Conservation (phyloP, 2,888 invertebrate species). For the Spicauda simplicius region DNA sequence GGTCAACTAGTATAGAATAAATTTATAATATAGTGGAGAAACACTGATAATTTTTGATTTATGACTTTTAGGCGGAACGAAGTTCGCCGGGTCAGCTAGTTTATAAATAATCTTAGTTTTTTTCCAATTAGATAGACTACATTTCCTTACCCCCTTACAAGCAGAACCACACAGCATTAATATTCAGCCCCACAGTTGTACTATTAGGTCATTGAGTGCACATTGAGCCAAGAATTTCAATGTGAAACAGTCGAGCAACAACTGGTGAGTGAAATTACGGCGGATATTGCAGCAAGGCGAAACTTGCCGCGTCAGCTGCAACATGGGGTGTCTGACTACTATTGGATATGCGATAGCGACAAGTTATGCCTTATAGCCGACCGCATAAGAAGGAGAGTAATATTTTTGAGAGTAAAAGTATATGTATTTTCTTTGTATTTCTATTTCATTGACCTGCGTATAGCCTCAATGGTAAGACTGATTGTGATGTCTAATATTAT, state of each 20-base stretch:
- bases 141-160: neutral
- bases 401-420: too few species aligned
- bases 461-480: too few species aligned
- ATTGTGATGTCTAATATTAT: too few species aligned
- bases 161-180: constrained; percentile 13
- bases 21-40: too few species aligned
- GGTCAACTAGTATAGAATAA: too few species aligned
- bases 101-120: neutral
- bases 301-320: constrained; percentile 27
- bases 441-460: too few species aligned
- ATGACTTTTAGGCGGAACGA: too few species aligned
- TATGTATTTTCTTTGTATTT: too few species aligned
- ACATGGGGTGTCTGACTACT: neutral
- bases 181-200: constrained; percentile 30
- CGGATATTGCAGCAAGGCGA: constrained; percentile 34
- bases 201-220: constrained; percentile 33
- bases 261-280: constrained; percentile 35
- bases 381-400: too few species aligned
- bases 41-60: too few species aligned
- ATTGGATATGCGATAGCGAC: neutral
- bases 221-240: constrained; percentile 34
- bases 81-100: too few species aligned
- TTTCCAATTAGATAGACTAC: neutral
- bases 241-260: constrained; percentile 33
- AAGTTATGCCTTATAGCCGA: too few species aligned